These are phyloP conservation scores for Drosophila seclusa DNA, from an alignment of 2,888 invertebrate genomes.

Conservation along the genomic window DNA sequence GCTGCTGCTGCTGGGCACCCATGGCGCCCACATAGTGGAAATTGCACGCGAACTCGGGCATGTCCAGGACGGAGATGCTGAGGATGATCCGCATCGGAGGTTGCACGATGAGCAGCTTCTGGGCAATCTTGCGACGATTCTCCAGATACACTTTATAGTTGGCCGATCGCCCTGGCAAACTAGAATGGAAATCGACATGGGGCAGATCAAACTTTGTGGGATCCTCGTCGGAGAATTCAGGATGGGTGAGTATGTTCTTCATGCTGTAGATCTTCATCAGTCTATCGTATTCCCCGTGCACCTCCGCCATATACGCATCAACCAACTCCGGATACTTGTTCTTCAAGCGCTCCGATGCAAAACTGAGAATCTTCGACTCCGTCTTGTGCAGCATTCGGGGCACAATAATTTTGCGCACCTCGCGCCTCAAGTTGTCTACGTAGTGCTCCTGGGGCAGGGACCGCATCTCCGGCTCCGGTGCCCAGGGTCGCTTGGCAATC, in stretches of 20 bases:
- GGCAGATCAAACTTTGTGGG: constrained; percentile 83
- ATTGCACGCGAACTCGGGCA: constrained; percentile 84
- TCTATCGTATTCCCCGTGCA: constrained; percentile 87
- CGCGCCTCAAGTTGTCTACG: constrained; percentile 86
- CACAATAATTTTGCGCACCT: constrained; percentile 87
- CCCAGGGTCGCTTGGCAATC: constrained; percentile 62
- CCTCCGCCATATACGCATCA: constrained; percentile 85
- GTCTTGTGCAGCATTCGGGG: constrained; percentile 88
- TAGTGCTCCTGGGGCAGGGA: constrained; percentile 86
- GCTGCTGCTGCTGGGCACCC: constrained; percentile 62
- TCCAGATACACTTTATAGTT: constrained; percentile 87
- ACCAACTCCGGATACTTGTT: constrained; percentile 86
- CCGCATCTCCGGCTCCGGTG: constrained; percentile 85
- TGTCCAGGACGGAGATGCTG: constrained; percentile 80
- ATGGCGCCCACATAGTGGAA: constrained; percentile 70
- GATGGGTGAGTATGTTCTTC: constrained; percentile 87
- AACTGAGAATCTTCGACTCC: constrained; percentile 87
- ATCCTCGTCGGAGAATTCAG: constrained; percentile 86
- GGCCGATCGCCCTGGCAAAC: constrained; percentile 88
- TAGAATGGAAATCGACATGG: constrained; percentile 85
- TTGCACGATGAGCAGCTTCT: constrained; percentile 87
- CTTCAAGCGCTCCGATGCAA: constrained; percentile 87
- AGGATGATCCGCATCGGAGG: constrained; percentile 87
- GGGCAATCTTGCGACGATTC: constrained; percentile 86
- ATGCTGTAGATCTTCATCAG: constrained; percentile 88